These are phyloP conservation scores for Pachycephus smyrnensis DNA, from an alignment of 2,888 invertebrate genomes.

Conservation along the genomic window DNA sequence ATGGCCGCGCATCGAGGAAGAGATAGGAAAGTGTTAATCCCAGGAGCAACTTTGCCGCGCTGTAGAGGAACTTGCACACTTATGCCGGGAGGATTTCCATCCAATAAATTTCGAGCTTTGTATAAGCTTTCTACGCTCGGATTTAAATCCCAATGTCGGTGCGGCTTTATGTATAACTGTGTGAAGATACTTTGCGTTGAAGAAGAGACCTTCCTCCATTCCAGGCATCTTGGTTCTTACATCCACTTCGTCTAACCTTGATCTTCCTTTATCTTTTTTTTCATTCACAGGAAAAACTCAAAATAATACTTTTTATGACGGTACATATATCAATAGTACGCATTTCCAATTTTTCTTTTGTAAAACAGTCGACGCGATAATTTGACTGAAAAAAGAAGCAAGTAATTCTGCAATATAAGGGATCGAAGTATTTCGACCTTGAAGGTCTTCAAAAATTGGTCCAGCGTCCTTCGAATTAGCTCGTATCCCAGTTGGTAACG, in stretches of 20 bases:
- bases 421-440: neutral
- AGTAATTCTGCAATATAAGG: neutral
- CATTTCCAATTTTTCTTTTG: neutral
- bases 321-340: neutral
- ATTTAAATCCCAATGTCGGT: constrained; percentile 64
- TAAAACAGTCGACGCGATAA: neutral
- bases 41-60: constrained; percentile 68
- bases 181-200: constrained; percentile 17
- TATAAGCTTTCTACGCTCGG: constrained; percentile 70
- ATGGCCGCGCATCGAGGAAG: constrained; percentile 51
- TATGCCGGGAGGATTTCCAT: constrained; percentile 69
- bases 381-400: neutral
- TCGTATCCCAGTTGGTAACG: neutral
- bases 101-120: constrained; percentile 73
- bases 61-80: constrained; percentile 62
- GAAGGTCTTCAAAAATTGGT: neutral
- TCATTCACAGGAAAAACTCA: neutral
- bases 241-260: neutral
- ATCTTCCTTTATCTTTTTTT: neutral
- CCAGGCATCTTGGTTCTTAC: neutral
- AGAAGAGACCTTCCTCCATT: neutral
- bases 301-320: neutral
- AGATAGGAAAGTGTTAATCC: constrained; percentile 73
- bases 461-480: neutral
- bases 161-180: constrained; percentile 37